These are phyloP conservation scores for Watsonalla binaria DNA, from an alignment of 2,888 invertebrate genomes.

Conservation along the genomic window DNA sequence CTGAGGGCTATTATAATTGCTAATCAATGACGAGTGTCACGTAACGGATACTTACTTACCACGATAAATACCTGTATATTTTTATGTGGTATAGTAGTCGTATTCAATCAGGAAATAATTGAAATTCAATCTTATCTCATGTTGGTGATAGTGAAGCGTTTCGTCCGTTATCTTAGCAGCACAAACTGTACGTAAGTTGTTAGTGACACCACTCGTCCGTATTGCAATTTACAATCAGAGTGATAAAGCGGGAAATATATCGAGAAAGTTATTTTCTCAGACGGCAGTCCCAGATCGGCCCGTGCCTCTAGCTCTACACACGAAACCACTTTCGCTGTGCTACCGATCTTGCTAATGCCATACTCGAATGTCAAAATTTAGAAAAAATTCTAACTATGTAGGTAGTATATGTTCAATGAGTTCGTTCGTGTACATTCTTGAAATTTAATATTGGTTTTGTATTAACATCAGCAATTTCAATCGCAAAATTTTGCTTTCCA, in stretches of 20 bases:
- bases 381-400: constrained; percentile 5
- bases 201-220: constrained; percentile 9
- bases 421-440: no score
- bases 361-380: constrained; percentile 32
- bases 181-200: constrained; percentile 5
- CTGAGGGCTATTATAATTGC: constrained; percentile 35
- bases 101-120: constrained; percentile 14
- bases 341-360: constrained; percentile 45
- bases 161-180: constrained; percentile 8
- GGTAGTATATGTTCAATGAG: no score
- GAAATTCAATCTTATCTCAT: constrained; percentile 9
- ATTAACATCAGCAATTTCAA: no score
- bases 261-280: constrained; percentile 76
- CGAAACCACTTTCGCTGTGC: constrained; percentile 71
- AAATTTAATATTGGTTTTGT: no score
- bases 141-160: not conserved
- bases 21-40: constrained; percentile 33
- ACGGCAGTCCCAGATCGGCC: constrained; percentile 48
- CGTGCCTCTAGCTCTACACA: constrained; percentile 47
- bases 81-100: constrained; percentile 2
- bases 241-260: constrained; percentile 61
- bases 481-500: no score
- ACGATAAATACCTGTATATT: constrained; percentile 17
- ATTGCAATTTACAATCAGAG: constrained; percentile 42
- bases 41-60: constrained; percentile 14